Conservation (phyloP, 2,888 invertebrate species). For the Drosophila austrosaltans region DNA sequence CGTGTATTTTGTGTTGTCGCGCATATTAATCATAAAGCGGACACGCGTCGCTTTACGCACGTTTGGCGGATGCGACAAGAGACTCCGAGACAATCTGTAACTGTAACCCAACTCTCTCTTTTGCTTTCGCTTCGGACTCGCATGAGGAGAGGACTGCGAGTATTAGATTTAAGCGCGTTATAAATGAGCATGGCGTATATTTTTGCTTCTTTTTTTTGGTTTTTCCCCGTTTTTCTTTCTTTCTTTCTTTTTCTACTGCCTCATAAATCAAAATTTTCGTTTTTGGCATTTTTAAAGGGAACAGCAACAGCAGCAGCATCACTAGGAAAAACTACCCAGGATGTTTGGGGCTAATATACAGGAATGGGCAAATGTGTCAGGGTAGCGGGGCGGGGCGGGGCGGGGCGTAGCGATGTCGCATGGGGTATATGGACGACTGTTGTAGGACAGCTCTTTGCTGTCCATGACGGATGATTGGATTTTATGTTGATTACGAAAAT, state of each 20-base stretch:
- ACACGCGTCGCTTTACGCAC: constrained; percentile 79
- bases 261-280: constrained; percentile 76
- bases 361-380: neutral
- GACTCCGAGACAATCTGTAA: constrained; percentile 34
- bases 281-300: constrained; percentile 73
- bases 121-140: neutral
- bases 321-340: constrained; percentile 10
- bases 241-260: constrained; percentile 41
- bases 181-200: constrained; percentile 73
- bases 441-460: constrained; percentile 63
- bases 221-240: constrained; percentile 29
- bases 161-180: constrained; percentile 79
- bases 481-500: constrained; percentile 77
- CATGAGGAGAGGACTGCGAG: constrained; percentile 54
- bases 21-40: constrained; percentile 78
- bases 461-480: constrained; percentile 78
- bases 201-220: neutral
- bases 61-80: constrained; percentile 72
- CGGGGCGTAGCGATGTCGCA: neutral
- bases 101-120: constrained; percentile 42
- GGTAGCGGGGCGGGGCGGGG: neutral
- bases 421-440: neutral
- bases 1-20: constrained; percentile 78
- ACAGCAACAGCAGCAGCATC: constrained; percentile 28
- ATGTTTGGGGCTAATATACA: constrained; percentile 1